These are phyloP conservation scores for Pemphigus obesinymphae DNA, from an alignment of 1,140 invertebrate species.

Conservation along the genomic window DNA sequence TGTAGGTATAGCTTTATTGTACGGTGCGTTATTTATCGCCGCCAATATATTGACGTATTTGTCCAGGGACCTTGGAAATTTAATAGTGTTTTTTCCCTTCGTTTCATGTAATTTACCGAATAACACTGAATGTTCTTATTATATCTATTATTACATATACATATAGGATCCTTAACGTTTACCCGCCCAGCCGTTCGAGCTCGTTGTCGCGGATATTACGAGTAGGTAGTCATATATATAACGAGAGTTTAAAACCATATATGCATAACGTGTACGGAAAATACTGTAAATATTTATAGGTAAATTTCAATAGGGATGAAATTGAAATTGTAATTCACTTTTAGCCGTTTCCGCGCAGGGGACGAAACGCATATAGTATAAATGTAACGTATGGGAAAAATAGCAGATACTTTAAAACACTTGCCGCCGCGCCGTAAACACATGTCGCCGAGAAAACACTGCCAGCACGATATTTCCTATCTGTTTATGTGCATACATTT, in stretches of 20 bases:
- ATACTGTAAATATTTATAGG: not conserved
- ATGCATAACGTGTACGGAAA: too few relatives aligned
- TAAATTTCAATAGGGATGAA: not conserved
- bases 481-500: not conserved
- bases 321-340: slow-evolving; percentile 10
- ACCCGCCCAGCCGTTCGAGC: too few relatives aligned
- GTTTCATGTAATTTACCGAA: too few relatives aligned
- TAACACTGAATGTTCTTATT: too few relatives aligned
- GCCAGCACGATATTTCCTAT: not conserved
- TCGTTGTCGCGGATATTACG: not conserved
- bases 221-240: not conserved
- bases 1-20: too few relatives aligned
- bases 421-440: slow-evolving; percentile 30
- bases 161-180: too few relatives aligned
- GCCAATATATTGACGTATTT: too few relatives aligned
- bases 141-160: too few relatives aligned
- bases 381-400: slow-evolving; percentile 10
- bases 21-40: too few relatives aligned
- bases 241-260: slow-evolving; percentile 4
- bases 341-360: not conserved
- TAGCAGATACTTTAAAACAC: slow-evolving; percentile 36
- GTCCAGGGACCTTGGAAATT: too few relatives aligned
- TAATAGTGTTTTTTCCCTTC: too few relatives aligned
- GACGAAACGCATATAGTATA: too few relatives aligned
- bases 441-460: slow-evolving; percentile 15